Evolutionary conservation across 2,888 invertebrate species (phyloP).

Genomic region (Falcaria lacertinaria): DNA sequence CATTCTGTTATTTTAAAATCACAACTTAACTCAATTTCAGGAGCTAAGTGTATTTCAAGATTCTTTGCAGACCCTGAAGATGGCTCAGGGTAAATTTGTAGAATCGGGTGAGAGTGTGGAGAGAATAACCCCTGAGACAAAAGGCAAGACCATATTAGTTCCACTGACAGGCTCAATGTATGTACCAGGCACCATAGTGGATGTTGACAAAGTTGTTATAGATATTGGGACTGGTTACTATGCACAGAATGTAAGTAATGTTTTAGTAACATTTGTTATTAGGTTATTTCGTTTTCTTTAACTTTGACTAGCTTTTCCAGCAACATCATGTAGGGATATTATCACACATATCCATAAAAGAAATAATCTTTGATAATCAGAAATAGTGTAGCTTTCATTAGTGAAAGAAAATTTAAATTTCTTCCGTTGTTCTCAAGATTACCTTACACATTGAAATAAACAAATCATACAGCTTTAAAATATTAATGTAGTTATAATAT

Average conservation of each 20-base stretch:
- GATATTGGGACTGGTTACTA: conserved; percentile 99
- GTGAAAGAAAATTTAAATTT: no score
- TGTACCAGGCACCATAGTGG: conserved; percentile 92
- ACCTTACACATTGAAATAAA: no score
- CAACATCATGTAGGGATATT: no score
- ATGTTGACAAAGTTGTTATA: conserved; percentile 92
- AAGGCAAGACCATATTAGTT: conserved; percentile 92
- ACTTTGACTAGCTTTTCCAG: no score
- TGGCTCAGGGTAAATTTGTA: conserved; percentile 93
- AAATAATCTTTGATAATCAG: no score
- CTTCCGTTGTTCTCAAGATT: no score
- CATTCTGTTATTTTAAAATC: conserved; percentile 3
- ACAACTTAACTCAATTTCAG: conserved; percentile 60
- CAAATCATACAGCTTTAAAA: no score
- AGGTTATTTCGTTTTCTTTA: no score
- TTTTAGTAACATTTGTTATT: no score
- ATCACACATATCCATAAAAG: no score
- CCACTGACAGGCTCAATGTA: conserved; percentile 99
- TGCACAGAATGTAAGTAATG: conserved; percentile 91
- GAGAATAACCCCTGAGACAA: conserved; percentile 86
- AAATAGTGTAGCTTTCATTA: no score
- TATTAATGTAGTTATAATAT: no score
- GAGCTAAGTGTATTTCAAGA: conserved; percentile 94
- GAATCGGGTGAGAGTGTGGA: conserved; percentile 92
- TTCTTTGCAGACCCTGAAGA: conserved; percentile 92